These are phyloP conservation scores for Apus apus DNA, from an alignment of 2,113 vertebrate species.

Conservation along the genomic window DNA sequence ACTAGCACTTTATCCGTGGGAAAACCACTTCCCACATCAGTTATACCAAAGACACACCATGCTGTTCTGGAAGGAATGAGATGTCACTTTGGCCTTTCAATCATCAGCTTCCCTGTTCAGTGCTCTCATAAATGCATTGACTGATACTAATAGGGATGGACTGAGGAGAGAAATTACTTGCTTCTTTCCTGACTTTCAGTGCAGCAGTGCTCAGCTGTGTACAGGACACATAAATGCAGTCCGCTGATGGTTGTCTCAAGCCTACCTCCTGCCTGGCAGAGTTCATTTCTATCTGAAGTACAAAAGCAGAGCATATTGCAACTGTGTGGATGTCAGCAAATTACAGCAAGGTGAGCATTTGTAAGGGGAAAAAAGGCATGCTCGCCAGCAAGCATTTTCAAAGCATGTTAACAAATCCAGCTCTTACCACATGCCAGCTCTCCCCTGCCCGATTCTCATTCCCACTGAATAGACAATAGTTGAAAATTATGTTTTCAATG, in stretches of 20 bases:
- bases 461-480: conserved; percentile 75
- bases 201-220: not conserved
- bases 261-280: conserved; percentile 33
- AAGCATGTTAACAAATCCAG: conserved; percentile 59
- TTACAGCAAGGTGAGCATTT: conserved; percentile 50
- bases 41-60: not conserved
- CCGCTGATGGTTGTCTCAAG: not conserved
- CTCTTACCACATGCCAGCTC: conserved; percentile 43
- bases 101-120: not conserved
- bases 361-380: conserved; percentile 5
- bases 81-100: not conserved
- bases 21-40: not conserved
- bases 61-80: not conserved
- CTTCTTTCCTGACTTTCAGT: not conserved
- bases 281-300: not conserved
- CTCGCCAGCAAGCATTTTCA: conserved; percentile 49
- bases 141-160: not conserved
- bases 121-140: not conserved
- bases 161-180: not conserved
- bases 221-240: not conserved
- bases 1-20: not conserved
- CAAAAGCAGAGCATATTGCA: not conserved
- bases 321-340: conserved; percentile 23
- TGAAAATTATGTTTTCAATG: conserved; percentile 78
- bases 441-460: conserved; percentile 43